A percentile compares a stretch with the other conserved stretches of the same genome.
phyloP scores from a whole-genome alignment of 1,140 invertebrate species.

The Papilio xuthus region DNA sequence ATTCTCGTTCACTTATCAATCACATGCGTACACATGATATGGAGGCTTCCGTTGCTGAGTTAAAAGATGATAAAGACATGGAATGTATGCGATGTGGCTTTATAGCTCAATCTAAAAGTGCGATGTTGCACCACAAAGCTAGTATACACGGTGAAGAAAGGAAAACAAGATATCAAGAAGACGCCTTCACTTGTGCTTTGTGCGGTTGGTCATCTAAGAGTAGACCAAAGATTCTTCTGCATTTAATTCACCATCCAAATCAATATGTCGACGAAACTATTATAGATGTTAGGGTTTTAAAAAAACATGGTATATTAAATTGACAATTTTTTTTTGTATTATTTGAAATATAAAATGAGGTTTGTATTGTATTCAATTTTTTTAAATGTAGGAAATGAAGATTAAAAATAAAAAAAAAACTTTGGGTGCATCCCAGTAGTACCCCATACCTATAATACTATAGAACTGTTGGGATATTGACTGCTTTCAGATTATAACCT shows the following conservation, averaged over 20 bases:
- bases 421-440: too few species aligned
- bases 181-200: constrained; percentile 48
- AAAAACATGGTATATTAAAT: constrained; percentile 52
- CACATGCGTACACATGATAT: constrained; percentile 51
- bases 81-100: constrained; percentile 48
- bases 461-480: too few species aligned
- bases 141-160: constrained; percentile 44
- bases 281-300: constrained; percentile 60
- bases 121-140: constrained; percentile 43
- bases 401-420: too few species aligned
- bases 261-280: constrained; percentile 56
- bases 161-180: constrained; percentile 40
- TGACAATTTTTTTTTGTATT: constrained; percentile 22
- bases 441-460: too few species aligned
- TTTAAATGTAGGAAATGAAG: too few species aligned
- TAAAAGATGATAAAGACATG: constrained; percentile 27
- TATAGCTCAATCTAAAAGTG: constrained; percentile 35
- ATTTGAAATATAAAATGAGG: too few species aligned
- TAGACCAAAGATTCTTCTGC: constrained; percentile 56
- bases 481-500: too few species aligned
- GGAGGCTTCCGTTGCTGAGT: neutral
- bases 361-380: too few species aligned
- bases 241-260: constrained; percentile 68
- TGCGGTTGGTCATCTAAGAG: constrained; percentile 56
- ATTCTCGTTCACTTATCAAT: constrained; percentile 47